Evolutionary conservation across 2,797 vertebrate species (phyloP).

Genomic region (Gallinago stenura): DNA sequence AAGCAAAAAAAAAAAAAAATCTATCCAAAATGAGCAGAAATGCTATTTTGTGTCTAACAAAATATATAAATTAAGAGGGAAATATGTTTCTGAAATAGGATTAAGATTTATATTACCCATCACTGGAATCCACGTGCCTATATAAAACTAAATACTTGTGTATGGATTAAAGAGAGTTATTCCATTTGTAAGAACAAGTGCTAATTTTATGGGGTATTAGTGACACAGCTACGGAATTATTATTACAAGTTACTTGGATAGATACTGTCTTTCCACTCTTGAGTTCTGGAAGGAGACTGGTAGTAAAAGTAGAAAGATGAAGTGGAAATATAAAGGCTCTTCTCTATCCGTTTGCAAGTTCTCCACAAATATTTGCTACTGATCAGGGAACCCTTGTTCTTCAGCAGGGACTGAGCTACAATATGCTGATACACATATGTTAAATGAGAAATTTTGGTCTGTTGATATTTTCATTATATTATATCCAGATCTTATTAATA

Average conservation of each 20-base stretch:
- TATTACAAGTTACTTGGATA: rapidly evolving
- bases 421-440: rapidly evolving
- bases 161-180: not conserved
- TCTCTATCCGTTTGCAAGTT: not conserved
- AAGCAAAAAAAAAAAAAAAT: not conserved
- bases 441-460: not conserved
- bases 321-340: not conserved
- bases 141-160: not conserved
- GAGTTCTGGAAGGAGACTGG: not conserved
- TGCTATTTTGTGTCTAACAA: constrained; percentile 10
- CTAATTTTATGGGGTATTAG: not conserved
- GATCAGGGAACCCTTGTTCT: not conserved
- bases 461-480: not conserved
- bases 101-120: not conserved
- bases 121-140: not conserved
- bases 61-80: not conserved
- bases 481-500: not conserved
- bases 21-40: not conserved
- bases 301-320: not conserved
- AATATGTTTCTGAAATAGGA: not conserved
- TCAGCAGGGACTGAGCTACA: not conserved
- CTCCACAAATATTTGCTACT: not conserved
- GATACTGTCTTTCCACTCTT: not conserved
- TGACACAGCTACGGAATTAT: not conserved
- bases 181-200: not conserved